Evolutionary conservation across 2,888 invertebrate species (phyloP).

Genomic region (Xylocampa areola): DNA sequence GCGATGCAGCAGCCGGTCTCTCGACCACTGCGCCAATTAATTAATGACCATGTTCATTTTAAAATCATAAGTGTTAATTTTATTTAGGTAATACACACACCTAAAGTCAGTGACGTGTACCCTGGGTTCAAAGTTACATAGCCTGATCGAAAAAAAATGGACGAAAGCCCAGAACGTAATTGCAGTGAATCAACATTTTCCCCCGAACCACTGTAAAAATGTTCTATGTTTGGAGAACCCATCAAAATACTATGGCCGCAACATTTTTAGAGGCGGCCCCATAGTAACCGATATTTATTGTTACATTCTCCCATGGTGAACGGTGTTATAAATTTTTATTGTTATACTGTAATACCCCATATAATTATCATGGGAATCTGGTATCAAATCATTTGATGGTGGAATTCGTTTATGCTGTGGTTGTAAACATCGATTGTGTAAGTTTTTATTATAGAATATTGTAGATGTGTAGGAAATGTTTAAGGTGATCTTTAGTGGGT

Average conservation of each 20-base stretch:
- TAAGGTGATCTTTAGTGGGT: too few species aligned
- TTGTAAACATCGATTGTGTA: conserved; percentile 50
- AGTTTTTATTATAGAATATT: conserved; percentile 11
- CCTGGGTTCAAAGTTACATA: too few species aligned
- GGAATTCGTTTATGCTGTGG: conserved; percentile 37
- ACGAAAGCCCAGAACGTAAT: too few species aligned
- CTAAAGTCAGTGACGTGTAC: too few species aligned
- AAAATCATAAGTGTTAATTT: too few species aligned
- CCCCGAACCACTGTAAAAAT: conserved; percentile 3
- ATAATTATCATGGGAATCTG: conserved; percentile 69
- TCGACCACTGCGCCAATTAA: too few species aligned
- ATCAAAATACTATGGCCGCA: conserved; percentile 42
- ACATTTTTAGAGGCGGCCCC: conserved; percentile 41
- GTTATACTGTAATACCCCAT: conserved; percentile 56
- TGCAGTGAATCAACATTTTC: too few species aligned
- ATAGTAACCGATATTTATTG: conserved; percentile 53
- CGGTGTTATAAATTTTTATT: conserved; percentile 60
- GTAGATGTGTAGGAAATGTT: background rate
- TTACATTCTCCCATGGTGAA: conserved; percentile 50
- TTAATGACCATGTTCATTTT: too few species aligned
- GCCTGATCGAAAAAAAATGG: too few species aligned
- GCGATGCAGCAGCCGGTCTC: too few species aligned
- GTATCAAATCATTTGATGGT: conserved; percentile 56
- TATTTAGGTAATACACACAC: too few species aligned
- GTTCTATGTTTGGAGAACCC: conserved; percentile 9